Conservation (phyloP, 2,113 vertebrate species). For the Stegostoma tigrinum region DNA sequence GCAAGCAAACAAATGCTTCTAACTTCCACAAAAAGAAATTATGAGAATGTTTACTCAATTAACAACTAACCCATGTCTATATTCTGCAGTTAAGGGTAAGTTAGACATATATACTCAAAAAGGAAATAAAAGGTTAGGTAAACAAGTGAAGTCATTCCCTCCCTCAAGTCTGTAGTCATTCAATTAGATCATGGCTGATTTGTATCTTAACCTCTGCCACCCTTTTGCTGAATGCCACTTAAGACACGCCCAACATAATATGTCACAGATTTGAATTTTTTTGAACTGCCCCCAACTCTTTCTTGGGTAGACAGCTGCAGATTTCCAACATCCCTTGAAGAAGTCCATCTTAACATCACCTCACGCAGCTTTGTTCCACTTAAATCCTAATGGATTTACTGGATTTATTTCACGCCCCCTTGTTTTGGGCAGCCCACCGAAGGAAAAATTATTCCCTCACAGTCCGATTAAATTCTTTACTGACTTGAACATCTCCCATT, state of each 20-base stretch:
- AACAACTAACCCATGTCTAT: slow-evolving; percentile 40
- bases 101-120: not conserved
- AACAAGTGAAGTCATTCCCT: not conserved
- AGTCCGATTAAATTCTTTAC: not conserved
- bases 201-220: not conserved
- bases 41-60: slow-evolving; percentile 43
- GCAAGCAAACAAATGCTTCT: not conserved
- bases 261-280: not conserved
- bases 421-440: not conserved
- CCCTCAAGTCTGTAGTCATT: not conserved
- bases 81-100: not conserved
- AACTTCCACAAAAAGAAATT: slow-evolving; percentile 41
- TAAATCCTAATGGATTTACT: too few relatives aligned
- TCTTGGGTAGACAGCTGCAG: not conserved
- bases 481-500: not conserved
- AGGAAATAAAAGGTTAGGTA: not conserved
- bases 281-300: not conserved
- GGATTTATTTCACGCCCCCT: not conserved
- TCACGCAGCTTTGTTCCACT: not conserved
- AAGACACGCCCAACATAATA: not conserved
- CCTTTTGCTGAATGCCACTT: not conserved
- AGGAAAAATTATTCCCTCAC: not conserved
- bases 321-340: not conserved
- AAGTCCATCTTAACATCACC: not conserved
- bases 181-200: not conserved